Conservation (phyloP, 2,797 vertebrate genomes). For the Tolypeutes matacus region DNA sequence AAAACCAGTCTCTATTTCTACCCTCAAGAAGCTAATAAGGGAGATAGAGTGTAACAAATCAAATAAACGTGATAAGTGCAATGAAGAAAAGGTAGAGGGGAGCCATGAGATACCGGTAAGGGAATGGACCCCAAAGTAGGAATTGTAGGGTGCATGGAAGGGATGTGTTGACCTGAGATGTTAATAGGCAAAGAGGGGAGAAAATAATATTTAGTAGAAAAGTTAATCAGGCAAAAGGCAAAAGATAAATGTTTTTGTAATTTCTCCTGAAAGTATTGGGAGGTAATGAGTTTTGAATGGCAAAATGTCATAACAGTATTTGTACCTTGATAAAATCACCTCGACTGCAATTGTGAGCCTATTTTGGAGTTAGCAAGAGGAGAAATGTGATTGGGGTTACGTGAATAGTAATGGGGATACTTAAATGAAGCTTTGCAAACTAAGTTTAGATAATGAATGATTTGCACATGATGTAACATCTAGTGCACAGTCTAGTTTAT, state of each 20-base stretch:
- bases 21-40: neutral
- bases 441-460: neutral
- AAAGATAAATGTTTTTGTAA: neutral
- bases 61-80: neutral
- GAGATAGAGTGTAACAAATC: neutral
- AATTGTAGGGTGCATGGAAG: neutral
- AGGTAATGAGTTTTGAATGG: neutral
- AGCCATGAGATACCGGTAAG: neutral
- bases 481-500: neutral
- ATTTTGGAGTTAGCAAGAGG: neutral
- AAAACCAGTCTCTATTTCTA: neutral
- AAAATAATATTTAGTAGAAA: neutral
- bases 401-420: neutral
- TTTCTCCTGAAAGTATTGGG: slow-evolving; percentile 1
- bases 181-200: neutral
- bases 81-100: neutral
- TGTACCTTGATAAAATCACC: neutral
- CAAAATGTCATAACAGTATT: neutral
- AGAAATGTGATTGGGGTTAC: neutral
- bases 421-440: neutral
- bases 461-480: neutral
- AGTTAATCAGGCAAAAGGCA: neutral
- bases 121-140: neutral
- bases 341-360: neutral
- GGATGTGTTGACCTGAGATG: neutral